Evolutionary conservation across 2,888 invertebrate genomes (phyloP), one percentile per base, ranked within the genome.

Genomic region (Leptarthrus brevirostris): DNA sequence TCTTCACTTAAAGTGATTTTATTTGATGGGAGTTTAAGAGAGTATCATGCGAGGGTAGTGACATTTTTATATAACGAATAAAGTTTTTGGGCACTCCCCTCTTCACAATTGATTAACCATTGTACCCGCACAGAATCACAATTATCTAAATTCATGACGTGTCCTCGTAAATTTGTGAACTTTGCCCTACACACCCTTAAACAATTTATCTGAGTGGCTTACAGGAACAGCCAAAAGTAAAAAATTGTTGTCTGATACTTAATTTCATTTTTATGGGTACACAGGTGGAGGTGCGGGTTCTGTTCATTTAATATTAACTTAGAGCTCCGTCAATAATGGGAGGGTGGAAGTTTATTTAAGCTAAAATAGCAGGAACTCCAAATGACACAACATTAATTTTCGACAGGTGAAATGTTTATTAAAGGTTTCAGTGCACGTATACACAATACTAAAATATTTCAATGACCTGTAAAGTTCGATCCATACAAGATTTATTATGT

Each of bases 241-340:
- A 61, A 34, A n/a, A n/a, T n/a, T 61, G 14, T 14, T 36, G 34
- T 61, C 8, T 61, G 40, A 36, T 20, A 22, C 61, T 61, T 61
- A 61, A 61, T 40, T 61, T 8, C 61, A 61, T 20, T 61, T 61
- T 61, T 61, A 61, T 40, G 61, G 61, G 36, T 16, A 30, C 1
- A 30, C 30, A 30, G 2, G 16, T 22, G 12, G 20, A 61, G 40
- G 34, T 40, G 40, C 4, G 8, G 40, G 40, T 40, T 61, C 12
- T 36, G 40, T 61, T 36, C 18, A 20, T 16, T 40, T 40, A 16
- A 10, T 8, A 34, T 16, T 14, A 16, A 14, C 1, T 16, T 24
- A 14, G 16, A 56, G 16, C 4, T 16, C 56, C 56, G 16, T n/a
- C n/a, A 26, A 14, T 16, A 30, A 16, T 30, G 56, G 14, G n/a